Percentiles rank a stretch among this genome's conserved stretches.
These are phyloP conservation scores for Nothobranchius furzeri DNA, from an alignment of 2,113 vertebrate genomes.

Conservation along the genomic window DNA sequence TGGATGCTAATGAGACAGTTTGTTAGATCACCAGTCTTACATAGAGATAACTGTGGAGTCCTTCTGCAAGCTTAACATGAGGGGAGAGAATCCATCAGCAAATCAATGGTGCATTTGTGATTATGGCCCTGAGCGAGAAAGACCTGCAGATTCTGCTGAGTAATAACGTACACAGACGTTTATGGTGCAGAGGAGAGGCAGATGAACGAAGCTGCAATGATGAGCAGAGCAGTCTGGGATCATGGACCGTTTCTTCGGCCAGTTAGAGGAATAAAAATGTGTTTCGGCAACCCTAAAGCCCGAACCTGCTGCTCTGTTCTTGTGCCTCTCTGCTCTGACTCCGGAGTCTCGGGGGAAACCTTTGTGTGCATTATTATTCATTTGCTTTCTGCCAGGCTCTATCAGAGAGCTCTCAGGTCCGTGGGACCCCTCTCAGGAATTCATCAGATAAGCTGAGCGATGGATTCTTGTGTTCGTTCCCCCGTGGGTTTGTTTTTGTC, in stretches of 20 bases:
- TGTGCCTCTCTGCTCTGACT: not conserved
- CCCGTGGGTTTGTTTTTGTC: slow-evolving; percentile 12
- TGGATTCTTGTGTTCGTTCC: slow-evolving; percentile 2
- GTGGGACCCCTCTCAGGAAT: slow-evolving; percentile 8
- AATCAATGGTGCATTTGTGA: slow-evolving; percentile 52
- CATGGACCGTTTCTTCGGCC: slow-evolving; percentile 3
- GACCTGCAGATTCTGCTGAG: slow-evolving; percentile 1
- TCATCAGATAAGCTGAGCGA: slow-evolving; percentile 8
- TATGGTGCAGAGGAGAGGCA: slow-evolving; percentile 12
- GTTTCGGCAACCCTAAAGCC: not conserved
- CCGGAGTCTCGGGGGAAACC: slow-evolving; percentile 1
- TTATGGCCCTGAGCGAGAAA: slow-evolving; percentile 27
- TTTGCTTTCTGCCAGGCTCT: slow-evolving; percentile 11
- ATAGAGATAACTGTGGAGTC: slow-evolving; percentile 21
- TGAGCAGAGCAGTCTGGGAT: slow-evolving; percentile 2
- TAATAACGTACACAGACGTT: slow-evolving; percentile 14
- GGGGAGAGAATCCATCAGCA: slow-evolving; percentile 30
- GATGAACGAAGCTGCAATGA: slow-evolving; percentile 5
- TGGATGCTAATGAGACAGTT: slow-evolving; percentile 3
- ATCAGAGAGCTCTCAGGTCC: slow-evolving; percentile 1
- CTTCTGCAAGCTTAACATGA: slow-evolving; percentile 12
- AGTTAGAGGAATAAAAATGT: not conserved
- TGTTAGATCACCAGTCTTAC: slow-evolving; percentile 3
- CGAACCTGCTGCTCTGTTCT: not conserved
- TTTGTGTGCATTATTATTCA: not conserved